Percentiles rank a stretch among this genome's conserved stretches.
Conservation (phyloP, 2,113 vertebrate species). For the Camarhynchus parvulus region DNA sequence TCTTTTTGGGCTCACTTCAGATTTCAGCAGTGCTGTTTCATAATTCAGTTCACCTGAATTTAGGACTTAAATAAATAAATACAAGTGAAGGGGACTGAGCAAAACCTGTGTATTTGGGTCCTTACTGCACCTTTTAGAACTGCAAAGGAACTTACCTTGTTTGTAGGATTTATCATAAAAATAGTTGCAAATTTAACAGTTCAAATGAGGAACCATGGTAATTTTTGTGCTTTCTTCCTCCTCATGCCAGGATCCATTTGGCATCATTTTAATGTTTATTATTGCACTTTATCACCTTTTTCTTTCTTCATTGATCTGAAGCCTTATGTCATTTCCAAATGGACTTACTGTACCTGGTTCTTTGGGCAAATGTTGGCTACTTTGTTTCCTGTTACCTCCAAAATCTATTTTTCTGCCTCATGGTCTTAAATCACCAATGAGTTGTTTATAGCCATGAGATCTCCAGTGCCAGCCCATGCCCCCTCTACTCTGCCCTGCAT, state of each 20-base stretch:
- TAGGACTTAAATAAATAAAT: background rate
- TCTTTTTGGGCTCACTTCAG: background rate
- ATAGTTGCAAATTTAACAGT: background rate
- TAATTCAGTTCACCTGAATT: background rate
- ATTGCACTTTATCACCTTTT: background rate
- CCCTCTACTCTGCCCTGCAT: rapidly evolving
- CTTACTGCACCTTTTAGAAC: background rate
- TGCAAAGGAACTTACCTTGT: background rate
- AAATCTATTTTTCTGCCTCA: background rate
- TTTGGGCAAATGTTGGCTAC: background rate
- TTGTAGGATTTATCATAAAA: background rate
- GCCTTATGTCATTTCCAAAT: background rate
- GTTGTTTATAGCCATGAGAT: background rate
- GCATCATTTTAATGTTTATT: background rate
- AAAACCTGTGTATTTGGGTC: background rate
- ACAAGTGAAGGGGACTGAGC: background rate
- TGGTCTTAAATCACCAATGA: background rate
- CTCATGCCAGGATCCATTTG: background rate
- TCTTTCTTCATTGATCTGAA: background rate
- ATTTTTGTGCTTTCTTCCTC: background rate
- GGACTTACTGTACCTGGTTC: background rate
- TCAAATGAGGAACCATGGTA: background rate
- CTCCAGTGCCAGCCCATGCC: background rate
- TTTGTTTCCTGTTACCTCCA: background rate
- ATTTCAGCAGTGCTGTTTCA: background rate